Conservation (phyloP, 2,888 invertebrate genomes). For the Tinea pellionella region DNA sequence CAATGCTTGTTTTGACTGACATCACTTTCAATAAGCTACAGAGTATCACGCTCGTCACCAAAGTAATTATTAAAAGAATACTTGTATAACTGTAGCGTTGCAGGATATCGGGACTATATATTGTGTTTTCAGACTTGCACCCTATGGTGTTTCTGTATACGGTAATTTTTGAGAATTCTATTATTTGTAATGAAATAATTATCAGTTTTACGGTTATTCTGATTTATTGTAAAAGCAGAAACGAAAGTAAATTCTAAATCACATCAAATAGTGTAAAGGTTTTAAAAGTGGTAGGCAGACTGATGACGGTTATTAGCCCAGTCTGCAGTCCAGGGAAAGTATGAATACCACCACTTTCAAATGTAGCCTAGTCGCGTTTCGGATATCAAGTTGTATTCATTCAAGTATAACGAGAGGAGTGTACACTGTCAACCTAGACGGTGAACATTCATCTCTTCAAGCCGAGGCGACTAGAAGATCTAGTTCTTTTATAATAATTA, state of each 20-base stretch:
- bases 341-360: too few species aligned
- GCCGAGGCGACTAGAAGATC: too few species aligned
- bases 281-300: too few species aligned
- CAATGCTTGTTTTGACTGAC: conserved; percentile 43
- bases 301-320: too few species aligned
- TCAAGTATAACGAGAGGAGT: too few species aligned
- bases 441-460: too few species aligned
- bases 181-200: background rate
- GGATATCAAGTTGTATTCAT: too few species aligned
- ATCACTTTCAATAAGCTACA: conserved; percentile 41
- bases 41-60: conserved; percentile 50
- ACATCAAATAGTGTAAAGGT: conserved; percentile 17
- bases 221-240: background rate
- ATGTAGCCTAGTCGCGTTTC: too few species aligned
- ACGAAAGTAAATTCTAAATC: background rate
- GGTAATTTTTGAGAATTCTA: background rate
- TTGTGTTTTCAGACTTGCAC: background rate
- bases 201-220: background rate
- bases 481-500: too few species aligned
- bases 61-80: conserved; percentile 53
- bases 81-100: conserved; percentile 51
- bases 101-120: conserved; percentile 32
- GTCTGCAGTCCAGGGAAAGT: too few species aligned
- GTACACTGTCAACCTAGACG: too few species aligned
- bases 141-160: background rate